A percentile compares a stretch with the other conserved stretches of the same genome.
These are phyloP conservation scores for Agrochola lota DNA, from an alignment of 2,888 invertebrate species.

Conservation along the genomic window DNA sequence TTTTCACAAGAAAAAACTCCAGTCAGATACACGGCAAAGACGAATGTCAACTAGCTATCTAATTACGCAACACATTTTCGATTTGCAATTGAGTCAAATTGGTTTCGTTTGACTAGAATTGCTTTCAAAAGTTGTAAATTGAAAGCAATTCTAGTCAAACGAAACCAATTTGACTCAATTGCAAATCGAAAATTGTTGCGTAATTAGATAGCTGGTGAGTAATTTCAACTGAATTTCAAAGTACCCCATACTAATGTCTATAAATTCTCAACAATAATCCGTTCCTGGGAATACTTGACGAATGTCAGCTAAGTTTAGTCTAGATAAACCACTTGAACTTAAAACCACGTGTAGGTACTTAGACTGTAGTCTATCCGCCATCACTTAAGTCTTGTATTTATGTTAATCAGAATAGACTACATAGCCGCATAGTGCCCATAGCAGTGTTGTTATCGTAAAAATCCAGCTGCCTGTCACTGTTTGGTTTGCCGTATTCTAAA, in stretches of 20 bases:
- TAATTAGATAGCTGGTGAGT: no score
- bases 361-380: not conserved
- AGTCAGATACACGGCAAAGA: not conserved
- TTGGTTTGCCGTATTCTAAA: no score
- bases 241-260: not conserved
- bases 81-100: no score
- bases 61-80: no score
- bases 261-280: not conserved
- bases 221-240: conserved; percentile 7
- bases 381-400: not conserved
- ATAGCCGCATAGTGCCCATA: not conserved
- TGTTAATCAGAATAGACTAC: no score
- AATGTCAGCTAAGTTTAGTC: not conserved
- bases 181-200: no score
- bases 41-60: not conserved
- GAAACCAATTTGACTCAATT: no score
- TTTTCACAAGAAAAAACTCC: not conserved
- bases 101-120: no score
- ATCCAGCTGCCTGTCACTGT: no score
- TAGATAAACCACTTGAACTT: not conserved
- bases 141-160: no score
- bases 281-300: not conserved
- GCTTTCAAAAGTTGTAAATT: no score
- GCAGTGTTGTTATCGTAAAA: not conserved
- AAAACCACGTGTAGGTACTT: not conserved